Conservation (phyloP, 2,113 vertebrate species). For the Panthera uncia region DNA sequence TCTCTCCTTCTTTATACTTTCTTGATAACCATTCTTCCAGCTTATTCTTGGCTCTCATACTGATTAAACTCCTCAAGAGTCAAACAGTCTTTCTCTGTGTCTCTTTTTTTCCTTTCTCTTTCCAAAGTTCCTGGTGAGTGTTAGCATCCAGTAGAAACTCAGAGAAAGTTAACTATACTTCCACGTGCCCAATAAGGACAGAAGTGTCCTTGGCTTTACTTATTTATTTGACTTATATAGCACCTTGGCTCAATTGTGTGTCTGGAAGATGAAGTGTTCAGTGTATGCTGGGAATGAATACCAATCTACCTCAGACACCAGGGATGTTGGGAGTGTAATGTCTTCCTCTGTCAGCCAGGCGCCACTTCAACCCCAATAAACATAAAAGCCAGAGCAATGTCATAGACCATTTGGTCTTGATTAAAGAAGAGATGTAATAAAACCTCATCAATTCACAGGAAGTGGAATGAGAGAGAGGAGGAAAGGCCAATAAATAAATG, state of each 20-base stretch:
- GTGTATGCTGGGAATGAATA: background rate
- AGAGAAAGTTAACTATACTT: constrained; percentile 15
- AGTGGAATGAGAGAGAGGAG: background rate
- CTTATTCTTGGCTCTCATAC: background rate
- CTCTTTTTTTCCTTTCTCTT: background rate
- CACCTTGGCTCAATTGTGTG: background rate
- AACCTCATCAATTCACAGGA: constrained; percentile 2
- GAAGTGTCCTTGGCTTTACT: background rate
- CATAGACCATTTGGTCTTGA: constrained; percentile 21
- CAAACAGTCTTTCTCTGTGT: background rate
- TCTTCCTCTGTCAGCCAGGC: background rate
- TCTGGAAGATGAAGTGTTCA: background rate
- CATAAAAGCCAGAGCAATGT: background rate
- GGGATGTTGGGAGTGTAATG: background rate
- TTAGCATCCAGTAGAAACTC: background rate
- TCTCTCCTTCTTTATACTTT: background rate
- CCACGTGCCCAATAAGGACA: background rate
- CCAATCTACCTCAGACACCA: background rate
- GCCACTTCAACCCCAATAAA: background rate
- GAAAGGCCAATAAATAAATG: background rate
- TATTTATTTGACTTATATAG: constrained; percentile 26
- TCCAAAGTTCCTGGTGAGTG: background rate
- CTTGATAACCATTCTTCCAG: background rate
- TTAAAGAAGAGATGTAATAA: constrained; percentile 36
- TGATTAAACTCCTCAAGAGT: constrained; percentile 17